Percentiles rank a stretch among this genome's conserved stretches.
These are phyloP conservation scores for Drosophila yakuba DNA, from an alignment of 1,140 invertebrate genomes.

Conservation along the genomic window DNA sequence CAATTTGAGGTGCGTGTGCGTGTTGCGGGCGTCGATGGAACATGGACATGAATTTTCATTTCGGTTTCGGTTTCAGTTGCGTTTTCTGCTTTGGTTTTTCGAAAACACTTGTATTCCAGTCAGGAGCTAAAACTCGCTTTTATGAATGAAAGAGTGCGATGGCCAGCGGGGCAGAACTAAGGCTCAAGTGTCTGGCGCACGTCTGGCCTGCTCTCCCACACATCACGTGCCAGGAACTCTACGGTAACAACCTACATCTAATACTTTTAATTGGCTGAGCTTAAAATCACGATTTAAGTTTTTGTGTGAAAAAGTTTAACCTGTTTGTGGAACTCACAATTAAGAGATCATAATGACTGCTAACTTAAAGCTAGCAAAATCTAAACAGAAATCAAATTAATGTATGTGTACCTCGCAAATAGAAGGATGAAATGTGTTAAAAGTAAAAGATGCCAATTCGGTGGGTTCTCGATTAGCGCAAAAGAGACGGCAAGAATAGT, in stretches of 20 bases:
- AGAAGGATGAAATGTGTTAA: not conserved
- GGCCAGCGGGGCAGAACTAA: slow-evolving; percentile 31
- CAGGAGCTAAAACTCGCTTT: slow-evolving; percentile 71
- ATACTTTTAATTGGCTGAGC: not conserved
- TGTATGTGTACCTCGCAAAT: too few species aligned
- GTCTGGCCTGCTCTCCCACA: slow-evolving; percentile 27
- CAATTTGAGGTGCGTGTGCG: slow-evolving; percentile 72
- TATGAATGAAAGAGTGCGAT: slow-evolving; percentile 60
- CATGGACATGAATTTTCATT: slow-evolving; percentile 67
- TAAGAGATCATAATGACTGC: too few species aligned
- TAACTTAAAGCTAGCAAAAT: too few species aligned
- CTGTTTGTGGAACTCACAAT: too few species aligned
- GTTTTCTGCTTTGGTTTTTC: slow-evolving; percentile 71
- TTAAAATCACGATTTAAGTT: not conserved
- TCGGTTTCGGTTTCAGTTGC: slow-evolving; percentile 65
- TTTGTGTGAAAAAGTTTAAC: too few species aligned
- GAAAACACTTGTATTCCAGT: slow-evolving; percentile 74
- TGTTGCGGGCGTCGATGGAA: slow-evolving; percentile 74
- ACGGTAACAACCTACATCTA: slow-evolving; percentile 11
- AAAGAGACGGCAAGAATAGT: slow-evolving; percentile 13
- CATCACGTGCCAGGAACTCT: slow-evolving; percentile 29
- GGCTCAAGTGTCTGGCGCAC: slow-evolving; percentile 43
- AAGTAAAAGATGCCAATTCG: not conserved
- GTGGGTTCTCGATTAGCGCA: not conserved
- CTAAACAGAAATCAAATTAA: too few species aligned